Percentiles rank a stretch among this genome's conserved stretches.
phyloP scores from a whole-genome alignment of 2,113 vertebrate species.

The Henicopernis longicauda region DNA sequence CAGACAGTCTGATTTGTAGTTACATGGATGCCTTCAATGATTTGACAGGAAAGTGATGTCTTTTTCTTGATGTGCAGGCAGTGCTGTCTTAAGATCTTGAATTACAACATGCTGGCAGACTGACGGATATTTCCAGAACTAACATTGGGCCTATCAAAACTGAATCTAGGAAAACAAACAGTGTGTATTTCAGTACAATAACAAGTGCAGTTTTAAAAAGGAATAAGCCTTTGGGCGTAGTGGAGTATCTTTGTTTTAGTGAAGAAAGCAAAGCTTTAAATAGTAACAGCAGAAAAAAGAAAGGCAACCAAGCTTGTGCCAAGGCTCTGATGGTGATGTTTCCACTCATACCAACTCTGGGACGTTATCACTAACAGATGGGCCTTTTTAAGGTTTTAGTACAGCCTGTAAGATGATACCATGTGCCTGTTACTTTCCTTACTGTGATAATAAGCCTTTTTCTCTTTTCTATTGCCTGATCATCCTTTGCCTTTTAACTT shows the following conservation, averaged over 20 bases:
- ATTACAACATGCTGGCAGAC: background rate
- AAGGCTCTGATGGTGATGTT: background rate
- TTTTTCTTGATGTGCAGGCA: background rate
- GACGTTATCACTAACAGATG: background rate
- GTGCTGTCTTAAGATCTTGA: background rate
- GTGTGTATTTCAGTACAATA: background rate
- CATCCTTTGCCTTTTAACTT: background rate
- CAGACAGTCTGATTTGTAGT: background rate
- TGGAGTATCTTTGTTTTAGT: background rate
- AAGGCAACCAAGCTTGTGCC: background rate
- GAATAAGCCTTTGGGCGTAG: background rate
- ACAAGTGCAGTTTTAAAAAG: background rate
- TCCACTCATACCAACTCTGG: background rate
- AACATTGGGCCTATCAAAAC: background rate
- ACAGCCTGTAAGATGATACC: background rate
- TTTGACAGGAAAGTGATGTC: background rate
- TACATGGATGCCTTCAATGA: background rate
- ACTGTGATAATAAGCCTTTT: background rate
- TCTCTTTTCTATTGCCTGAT: background rate
- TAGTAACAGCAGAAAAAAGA: background rate
- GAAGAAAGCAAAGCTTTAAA: conserved; percentile 22
- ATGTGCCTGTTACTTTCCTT: background rate
- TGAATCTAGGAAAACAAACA: background rate
- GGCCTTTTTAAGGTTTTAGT: background rate
- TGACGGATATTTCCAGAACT: background rate